Evolutionary conservation across 2,888 invertebrate species (phyloP).

Genomic region (Luperina nickerlii): DNA sequence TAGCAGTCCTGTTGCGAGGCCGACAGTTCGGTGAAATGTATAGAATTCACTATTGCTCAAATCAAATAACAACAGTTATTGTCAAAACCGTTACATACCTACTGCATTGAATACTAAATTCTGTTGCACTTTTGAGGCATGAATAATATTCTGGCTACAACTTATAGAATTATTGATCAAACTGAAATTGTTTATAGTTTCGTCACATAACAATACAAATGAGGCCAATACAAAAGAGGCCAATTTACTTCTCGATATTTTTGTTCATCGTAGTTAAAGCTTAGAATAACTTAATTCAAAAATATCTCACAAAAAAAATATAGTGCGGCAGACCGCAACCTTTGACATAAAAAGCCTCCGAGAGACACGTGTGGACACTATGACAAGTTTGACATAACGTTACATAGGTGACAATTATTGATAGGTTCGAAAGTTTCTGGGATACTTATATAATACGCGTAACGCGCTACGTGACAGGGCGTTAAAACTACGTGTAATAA

Average conservation of each 20-base stretch:
- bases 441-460: background rate
- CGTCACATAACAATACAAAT: background rate
- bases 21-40: background rate
- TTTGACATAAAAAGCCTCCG: background rate
- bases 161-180: background rate
- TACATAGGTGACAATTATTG: constrained; percentile 30
- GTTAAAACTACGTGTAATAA: background rate
- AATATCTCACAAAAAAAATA: background rate
- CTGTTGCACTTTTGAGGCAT: background rate
- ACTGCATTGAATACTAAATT: background rate
- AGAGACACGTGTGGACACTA: background rate
- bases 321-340: background rate
- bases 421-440: constrained; percentile 13
- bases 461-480: background rate
- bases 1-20: background rate
- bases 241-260: background rate
- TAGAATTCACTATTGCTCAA: background rate
- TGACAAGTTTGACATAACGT: constrained; percentile 5
- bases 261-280: background rate
- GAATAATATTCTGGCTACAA: background rate
- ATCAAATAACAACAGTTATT: background rate
- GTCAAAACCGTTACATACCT: background rate
- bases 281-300: background rate
- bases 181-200: background rate
- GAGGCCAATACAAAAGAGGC: too few relatives aligned